Base-by-base conservation (phyloP, 2,797 vertebrate genomes). In the Cuculus canorus region DNA sequence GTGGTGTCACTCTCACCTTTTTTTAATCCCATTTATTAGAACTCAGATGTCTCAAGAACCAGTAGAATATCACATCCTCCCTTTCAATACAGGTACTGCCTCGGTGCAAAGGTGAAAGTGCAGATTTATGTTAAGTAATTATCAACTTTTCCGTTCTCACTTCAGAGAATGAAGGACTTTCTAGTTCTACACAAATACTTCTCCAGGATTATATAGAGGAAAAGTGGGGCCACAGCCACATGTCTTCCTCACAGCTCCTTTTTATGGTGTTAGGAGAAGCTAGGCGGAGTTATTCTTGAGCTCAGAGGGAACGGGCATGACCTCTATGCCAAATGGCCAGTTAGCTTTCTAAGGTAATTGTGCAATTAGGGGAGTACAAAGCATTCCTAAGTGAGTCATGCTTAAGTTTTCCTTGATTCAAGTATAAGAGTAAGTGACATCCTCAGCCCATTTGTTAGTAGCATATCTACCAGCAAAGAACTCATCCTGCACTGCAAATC, bases 351-450 rank as follows among this genome's bases (percentile, higher is more conserved):
- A 82, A 84, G 68, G 90, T 92, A 92, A 95, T 96, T 93, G 92
- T 63, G 96, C 90, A 95, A 93, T 96, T 96, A 92, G 80, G 22
- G 32, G 64, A 93, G 80, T 95, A 96, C 90, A 97, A 96, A 97
- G 95, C 96, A 96, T 95, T 97, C 91, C 90, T 89, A 66, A 95
- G 88, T 96, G 95, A 96, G 61, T 97, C 95, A 96, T 47, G 22
- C 86, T 81, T 25, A 63, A 87, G 83, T 81, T 91, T 92, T 93
- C 76, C 65, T 93, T 87, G 50, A 77, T 61, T 95, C 27, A 22
- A 82, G 24, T 45, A 30, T 28, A 64, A 82, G 39, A 59, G 45
- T 48, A 60, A 79, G 68, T 28, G 64, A 63, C 52, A 45, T 84
- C 45, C 71, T 90, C 78, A 37, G 17, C 14, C 60, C 27, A 0